These are phyloP conservation scores for Amblyraja radiata DNA, from an alignment of 2,797 vertebrate species.

Conservation along the genomic window DNA sequence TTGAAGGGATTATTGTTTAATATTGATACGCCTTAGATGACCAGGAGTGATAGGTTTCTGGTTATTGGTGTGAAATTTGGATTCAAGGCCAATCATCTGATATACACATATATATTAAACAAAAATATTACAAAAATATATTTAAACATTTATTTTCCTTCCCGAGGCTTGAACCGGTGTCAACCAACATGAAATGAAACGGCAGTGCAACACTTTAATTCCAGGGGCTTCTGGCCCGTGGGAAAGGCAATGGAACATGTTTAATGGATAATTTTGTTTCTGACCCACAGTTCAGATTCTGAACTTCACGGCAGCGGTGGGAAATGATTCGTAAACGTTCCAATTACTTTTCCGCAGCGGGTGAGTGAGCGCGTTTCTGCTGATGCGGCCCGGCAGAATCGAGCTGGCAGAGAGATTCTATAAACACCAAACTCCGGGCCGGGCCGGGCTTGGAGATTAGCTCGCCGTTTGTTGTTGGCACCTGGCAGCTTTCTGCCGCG, in stretches of 20 bases:
- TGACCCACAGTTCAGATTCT: conserved; percentile 7
- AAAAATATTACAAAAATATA: too few relatives aligned
- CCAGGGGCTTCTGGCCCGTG: background rate
- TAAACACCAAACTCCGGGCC: background rate
- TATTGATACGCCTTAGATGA: too few relatives aligned
- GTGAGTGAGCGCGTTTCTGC: conserved; percentile 15
- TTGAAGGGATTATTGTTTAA: too few relatives aligned
- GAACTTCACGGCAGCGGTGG: conserved; percentile 9
- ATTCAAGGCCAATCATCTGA: background rate
- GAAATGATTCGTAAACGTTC: conserved; percentile 15
- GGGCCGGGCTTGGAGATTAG: background rate
- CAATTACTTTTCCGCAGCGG: background rate
- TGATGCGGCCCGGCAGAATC: background rate
- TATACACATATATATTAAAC: too few relatives aligned
- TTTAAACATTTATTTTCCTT: background rate
- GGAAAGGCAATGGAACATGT: background rate
- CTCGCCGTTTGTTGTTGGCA: background rate
- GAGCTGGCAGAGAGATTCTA: background rate
- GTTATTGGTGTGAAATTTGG: background rate
- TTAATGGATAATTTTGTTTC: conserved; percentile 31
- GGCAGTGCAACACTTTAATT: background rate
- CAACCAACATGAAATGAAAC: background rate
- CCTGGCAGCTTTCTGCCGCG: background rate
- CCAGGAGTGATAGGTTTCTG: background rate
- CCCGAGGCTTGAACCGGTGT: background rate